These are phyloP conservation scores for Sebastes baramenuke DNA, from an alignment of 2,797 vertebrate genomes.

Conservation along the genomic window DNA sequence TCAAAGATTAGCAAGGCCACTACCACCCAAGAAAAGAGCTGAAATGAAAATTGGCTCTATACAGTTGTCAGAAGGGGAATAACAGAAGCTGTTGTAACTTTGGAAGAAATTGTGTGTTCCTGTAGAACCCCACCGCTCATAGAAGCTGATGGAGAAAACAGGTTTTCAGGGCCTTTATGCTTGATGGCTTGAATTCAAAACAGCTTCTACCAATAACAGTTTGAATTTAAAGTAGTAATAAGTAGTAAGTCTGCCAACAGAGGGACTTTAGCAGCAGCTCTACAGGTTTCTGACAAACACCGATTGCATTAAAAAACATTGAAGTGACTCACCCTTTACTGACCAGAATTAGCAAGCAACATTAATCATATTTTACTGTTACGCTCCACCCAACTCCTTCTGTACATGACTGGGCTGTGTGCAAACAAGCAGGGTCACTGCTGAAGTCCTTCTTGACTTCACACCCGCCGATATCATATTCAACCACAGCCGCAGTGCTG, in stretches of 20 bases:
- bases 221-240: not conserved
- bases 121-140: not conserved
- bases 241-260: not conserved
- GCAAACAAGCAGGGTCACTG: conserved; percentile 63
- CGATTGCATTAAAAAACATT: not conserved
- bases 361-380: conserved; percentile 21
- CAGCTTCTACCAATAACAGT: not conserved
- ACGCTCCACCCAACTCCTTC: conserved; percentile 60
- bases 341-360: not conserved
- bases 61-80: too few relatives aligned
- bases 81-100: not conserved
- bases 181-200: not conserved
- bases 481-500: conserved; percentile 22
- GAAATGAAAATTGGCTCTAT: not conserved
- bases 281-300: not conserved
- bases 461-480: conserved; percentile 48
- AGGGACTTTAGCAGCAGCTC: not conserved
- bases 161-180: not conserved
- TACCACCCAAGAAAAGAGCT: not conserved
- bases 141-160: not conserved
- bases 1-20: not conserved
- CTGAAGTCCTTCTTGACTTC: conserved; percentile 54
- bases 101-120: not conserved
- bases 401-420: conserved; percentile 34
- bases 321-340: not conserved